Evolutionary conservation across 2,113 vertebrate genomes (phyloP).

Genomic region (Neolamprologus fasciatus): DNA sequence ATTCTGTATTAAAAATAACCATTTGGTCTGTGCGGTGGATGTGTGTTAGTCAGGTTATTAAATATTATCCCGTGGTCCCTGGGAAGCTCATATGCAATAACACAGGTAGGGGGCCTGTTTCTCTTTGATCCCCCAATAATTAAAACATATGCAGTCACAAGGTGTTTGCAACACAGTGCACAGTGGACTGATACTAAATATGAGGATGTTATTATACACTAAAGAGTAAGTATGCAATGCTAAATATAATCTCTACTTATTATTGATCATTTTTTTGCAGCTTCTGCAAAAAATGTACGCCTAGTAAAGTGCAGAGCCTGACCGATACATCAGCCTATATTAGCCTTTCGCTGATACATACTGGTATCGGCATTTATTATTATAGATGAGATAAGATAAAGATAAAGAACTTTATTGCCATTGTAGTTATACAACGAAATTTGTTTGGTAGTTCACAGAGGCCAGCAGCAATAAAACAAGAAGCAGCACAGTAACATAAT

Average conservation of each 20-base stretch:
- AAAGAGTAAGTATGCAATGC: neutral
- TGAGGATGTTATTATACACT: neutral
- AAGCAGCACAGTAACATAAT: neutral
- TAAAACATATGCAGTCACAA: neutral
- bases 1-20: neutral
- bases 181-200: neutral
- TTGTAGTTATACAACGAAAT: neutral
- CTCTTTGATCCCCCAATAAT: neutral
- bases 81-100: neutral
- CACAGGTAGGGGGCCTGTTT: neutral
- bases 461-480: neutral
- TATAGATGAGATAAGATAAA: neutral
- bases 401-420: neutral
- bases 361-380: neutral
- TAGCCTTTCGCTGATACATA: neutral
- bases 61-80: slow-evolving; percentile 1
- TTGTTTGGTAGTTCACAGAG: neutral
- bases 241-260: neutral
- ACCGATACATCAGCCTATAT: neutral
- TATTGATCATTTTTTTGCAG: neutral
- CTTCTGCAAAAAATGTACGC: neutral
- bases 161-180: neutral
- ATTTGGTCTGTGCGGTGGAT: neutral
- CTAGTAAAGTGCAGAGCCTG: neutral
- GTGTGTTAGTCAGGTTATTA: slow-evolving; percentile 1